Evolutionary conservation across 2,888 invertebrate genomes (phyloP), one percentile per base, ranked within the genome.

Genomic region (Drosophila mayaguana): DNA sequence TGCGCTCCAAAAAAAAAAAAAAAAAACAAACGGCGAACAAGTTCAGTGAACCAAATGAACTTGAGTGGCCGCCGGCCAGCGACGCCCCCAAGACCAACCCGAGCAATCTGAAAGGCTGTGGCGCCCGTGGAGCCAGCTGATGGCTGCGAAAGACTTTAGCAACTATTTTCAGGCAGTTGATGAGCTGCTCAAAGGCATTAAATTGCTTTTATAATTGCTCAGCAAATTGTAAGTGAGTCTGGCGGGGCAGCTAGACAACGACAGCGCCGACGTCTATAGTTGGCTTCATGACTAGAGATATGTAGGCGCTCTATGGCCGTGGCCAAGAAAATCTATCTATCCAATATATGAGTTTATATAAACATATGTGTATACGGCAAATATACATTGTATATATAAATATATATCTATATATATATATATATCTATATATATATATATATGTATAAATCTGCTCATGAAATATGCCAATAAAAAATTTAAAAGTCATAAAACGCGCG

Each of bases 321-420:
- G 83, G 83, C 85, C 81, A 84, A 71, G 75, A 75, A 71, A 75
- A 66, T 14, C 48, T 43, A 36, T 73, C 54, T 54, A 53, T 43
- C 46, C 55, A 65, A 59, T 53, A 34, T 11, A 28, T 2, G n/a
- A 11, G 60, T 61, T 42, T 11, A 50, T n/a, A n/a, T n/a, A n/a
- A n/a, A n/a, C n/a, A n/a, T n/a, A n/a, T n/a, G n/a, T n/a, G n/a
- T n/a, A n/a, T n/a, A n/a, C n/a, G n/a, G n/a, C n/a, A n/a, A n/a
- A n/a, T n/a, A n/a, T n/a, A n/a, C n/a, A n/a, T n/a, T n/a, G 0
- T 57, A 38, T 46, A 25, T 38, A 6, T 22, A 55, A 51, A 46
- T 40, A 25, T 50, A 46, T 43, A 28, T 34, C 48, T 53, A 46
- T 36, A 28, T 40, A 54, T 45, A 6, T 20, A 14, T 14, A 14